Evolutionary conservation across 2,888 invertebrate genomes (phyloP), one percentile per base, ranked within the genome.

Genomic region (Fabriciana adippe): DNA sequence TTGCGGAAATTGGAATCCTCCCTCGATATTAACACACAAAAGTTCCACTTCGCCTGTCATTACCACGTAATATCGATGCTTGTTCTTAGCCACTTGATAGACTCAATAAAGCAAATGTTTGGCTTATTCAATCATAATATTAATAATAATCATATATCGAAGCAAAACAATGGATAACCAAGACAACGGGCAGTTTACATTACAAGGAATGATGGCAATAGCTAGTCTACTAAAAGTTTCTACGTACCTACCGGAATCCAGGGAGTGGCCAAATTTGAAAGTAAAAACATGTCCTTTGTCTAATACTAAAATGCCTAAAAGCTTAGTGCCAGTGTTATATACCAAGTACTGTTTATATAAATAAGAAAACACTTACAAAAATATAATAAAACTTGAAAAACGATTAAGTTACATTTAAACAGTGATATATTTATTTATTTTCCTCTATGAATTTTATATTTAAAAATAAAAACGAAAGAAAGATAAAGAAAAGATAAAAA

Each of bases 1-100:
- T 89, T 86, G 87, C 89, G 88, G 87, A 90, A 90, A 90, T 92
- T 88, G 78, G 83, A 88, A 86, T 86, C 79, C 81, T 84, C 80
- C 80, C 78, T 79, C 78, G 77, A 81, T 80, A 81, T 84, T 81
- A 74, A 75, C 76, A 67, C 68, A 72, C 70, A 69, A 67, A 69
- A 74, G 65, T 72, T 70, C 69, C 64, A 74, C 67, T 70, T 71
- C 63, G 69, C 64, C 68, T 73, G 74, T 72, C 73, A 73, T 67
- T 69, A 69, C 59, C 69, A 69, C 56, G 56, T 47, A 59, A 66
- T 15, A 48, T 57, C 45, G 48, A 56, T 41, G 41, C 55, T 60
- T 11, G 35, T 60, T 53, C 26, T 61, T 68, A 61, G 64, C 31
- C 62, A 61, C 66, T 62, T 66, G 26, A 65, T 53, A 31, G 64